Conservation (phyloP, 2,797 vertebrate species). For the Schizothorax lantsangensis region DNA sequence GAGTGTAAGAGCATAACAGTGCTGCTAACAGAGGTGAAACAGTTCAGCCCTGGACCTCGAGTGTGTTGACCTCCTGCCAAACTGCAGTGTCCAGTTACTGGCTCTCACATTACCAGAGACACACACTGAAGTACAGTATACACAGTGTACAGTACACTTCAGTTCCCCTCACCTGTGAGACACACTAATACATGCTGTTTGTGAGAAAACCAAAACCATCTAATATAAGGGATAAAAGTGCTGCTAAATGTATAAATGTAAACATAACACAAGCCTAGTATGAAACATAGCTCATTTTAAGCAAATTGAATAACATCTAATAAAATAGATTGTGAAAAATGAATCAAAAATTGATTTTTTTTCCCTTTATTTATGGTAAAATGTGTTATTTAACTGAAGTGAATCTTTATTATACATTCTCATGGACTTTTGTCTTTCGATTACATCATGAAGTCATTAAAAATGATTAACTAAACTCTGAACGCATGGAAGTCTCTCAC, state of each 20-base stretch:
- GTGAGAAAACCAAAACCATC: background rate
- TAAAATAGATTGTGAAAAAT: background rate
- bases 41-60: background rate
- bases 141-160: background rate
- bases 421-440: background rate
- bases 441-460: background rate
- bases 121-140: conserved; percentile 27
- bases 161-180: background rate
- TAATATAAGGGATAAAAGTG: background rate
- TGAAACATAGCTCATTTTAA: background rate
- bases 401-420: background rate
- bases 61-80: conserved; percentile 48
- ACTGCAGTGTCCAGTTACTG: conserved; percentile 51
- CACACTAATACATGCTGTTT: background rate
- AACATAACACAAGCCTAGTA: background rate
- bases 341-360: background rate
- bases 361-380: background rate
- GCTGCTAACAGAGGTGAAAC: background rate
- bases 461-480: background rate
- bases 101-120: conserved; percentile 38
- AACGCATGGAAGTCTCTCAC: background rate
- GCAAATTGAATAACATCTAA: background rate
- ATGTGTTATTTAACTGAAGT: too few relatives aligned
- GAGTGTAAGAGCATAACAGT: too few relatives aligned
- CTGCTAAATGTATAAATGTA: background rate